Evolutionary conservation across 2,113 vertebrate genomes (phyloP).

Genomic region (Calidris pugnax): DNA sequence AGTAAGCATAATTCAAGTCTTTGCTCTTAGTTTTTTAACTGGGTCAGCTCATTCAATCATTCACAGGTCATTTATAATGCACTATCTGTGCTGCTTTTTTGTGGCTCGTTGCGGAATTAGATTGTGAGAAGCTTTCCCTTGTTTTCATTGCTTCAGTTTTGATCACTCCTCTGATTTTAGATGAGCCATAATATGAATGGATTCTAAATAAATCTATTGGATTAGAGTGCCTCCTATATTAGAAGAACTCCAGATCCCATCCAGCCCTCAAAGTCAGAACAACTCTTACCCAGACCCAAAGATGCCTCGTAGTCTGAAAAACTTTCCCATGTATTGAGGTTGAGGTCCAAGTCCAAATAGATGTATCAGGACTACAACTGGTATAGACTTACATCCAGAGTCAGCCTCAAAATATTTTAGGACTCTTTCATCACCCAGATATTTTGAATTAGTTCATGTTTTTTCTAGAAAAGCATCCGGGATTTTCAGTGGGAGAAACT

Average conservation of each 20-base stretch:
- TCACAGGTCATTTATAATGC: neutral
- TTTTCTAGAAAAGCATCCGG: neutral
- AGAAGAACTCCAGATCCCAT: neutral
- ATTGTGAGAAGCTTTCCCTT: neutral
- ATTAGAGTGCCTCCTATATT: neutral
- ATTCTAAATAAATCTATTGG: neutral
- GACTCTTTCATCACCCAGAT: neutral
- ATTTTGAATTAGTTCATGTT: neutral
- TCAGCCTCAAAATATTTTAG: neutral
- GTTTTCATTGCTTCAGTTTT: neutral
- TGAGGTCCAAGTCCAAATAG: neutral
- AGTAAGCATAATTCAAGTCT: neutral
- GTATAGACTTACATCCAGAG: neutral
- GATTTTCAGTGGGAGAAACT: neutral
- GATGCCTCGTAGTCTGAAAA: neutral
- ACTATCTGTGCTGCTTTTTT: neutral
- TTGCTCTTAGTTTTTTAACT: neutral
- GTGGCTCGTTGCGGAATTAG: neutral
- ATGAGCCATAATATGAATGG: neutral
- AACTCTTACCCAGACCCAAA: neutral
- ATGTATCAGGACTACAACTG: neutral
- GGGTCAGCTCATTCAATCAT: accelerated
- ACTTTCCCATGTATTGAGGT: neutral
- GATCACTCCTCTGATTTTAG: neutral
- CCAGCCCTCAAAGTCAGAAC: neutral